These are phyloP conservation scores for Hydrophis major DNA, from an alignment of 2,797 vertebrate genomes.

Conservation along the genomic window DNA sequence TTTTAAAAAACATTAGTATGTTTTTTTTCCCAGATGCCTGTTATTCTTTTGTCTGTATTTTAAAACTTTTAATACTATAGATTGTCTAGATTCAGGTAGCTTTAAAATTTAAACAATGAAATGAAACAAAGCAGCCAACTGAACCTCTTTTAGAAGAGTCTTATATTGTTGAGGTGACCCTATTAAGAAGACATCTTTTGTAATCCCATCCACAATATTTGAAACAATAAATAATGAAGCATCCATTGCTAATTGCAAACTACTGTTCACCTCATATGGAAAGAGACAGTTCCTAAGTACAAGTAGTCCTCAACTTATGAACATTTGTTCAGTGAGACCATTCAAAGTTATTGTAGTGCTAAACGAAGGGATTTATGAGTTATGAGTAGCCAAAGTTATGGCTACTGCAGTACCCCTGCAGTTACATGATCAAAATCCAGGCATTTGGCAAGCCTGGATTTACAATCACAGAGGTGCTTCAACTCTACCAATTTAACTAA, in stretches of 20 bases:
- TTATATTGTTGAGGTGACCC: neutral
- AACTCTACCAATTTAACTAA: too few species aligned
- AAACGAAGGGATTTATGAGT: neutral
- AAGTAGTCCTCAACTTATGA: neutral
- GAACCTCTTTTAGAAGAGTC: neutral
- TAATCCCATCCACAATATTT: neutral
- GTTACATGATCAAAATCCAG: neutral
- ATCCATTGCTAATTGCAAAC: neutral
- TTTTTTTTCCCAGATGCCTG: neutral
- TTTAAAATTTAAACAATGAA: neutral
- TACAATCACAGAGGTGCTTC: too few species aligned
- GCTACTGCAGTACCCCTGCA: neutral
- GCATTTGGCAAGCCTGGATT: neutral
- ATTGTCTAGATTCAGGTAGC: neutral
- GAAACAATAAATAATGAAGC: neutral
- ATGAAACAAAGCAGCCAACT: neutral
- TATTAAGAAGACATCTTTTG: neutral
- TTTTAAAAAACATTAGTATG: neutral
- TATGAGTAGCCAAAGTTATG: neutral
- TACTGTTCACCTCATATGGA: neutral
- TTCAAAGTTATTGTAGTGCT: neutral
- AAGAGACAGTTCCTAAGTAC: neutral
- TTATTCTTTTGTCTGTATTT: neutral
- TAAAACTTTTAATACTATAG: neutral
- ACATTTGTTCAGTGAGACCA: neutral